Conservation (phyloP, 2,113 vertebrate genomes). For the Elgaria multicarinata region DNA sequence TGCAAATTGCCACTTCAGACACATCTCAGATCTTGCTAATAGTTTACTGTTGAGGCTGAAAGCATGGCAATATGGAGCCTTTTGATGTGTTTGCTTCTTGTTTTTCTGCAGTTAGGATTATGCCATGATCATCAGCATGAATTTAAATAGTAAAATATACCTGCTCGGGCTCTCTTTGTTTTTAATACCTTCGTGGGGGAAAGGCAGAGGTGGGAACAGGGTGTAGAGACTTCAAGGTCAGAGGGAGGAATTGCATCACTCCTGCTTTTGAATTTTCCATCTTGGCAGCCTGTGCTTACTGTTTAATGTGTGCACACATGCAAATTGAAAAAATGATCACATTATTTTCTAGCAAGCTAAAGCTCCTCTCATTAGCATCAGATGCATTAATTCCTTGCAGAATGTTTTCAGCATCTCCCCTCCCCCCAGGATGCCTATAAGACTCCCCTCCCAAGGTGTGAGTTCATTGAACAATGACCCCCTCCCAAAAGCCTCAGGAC, state of each 20-base stretch:
- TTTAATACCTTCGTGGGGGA: not conserved
- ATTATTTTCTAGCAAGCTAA: not conserved
- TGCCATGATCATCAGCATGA: too few species aligned
- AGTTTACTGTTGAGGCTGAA: not conserved
- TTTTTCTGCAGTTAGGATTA: not conserved
- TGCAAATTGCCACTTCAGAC: too few species aligned
- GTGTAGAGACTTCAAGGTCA: not conserved
- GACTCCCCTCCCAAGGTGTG: not conserved
- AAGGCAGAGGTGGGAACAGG: not conserved
- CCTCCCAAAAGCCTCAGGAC: not conserved
- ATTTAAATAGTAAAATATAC: not conserved
- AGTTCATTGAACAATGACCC: constrained; percentile 1
- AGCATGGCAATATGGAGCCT: not conserved
- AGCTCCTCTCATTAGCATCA: not conserved
- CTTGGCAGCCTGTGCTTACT: not conserved
- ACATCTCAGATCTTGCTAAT: not conserved
- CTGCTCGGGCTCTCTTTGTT: not conserved
- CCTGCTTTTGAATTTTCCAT: not conserved
- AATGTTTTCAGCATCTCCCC: not conserved
- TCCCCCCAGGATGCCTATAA: not conserved
- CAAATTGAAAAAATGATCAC: not conserved
- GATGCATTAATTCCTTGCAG: not conserved
- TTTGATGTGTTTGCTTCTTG: not conserved
- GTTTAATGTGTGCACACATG: not conserved
- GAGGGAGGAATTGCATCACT: not conserved